Percentiles rank a stretch among this genome's conserved stretches.
These are phyloP conservation scores for Drosophila biarmipes DNA, from an alignment of 1,140 invertebrate genomes.

Conservation along the genomic window DNA sequence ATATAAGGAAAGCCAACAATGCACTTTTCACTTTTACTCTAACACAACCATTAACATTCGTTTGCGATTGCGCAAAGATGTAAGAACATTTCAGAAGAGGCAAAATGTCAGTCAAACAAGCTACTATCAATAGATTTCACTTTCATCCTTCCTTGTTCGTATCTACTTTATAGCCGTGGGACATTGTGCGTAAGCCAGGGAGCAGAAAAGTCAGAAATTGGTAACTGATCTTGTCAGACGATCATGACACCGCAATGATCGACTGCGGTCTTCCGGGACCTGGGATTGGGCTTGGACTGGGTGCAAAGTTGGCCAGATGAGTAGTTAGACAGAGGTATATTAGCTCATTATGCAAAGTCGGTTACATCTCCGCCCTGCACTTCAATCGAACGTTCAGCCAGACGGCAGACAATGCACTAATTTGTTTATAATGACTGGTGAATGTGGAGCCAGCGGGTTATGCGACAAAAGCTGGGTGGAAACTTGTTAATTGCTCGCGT, in stretches of 20 bases:
- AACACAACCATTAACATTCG: no score
- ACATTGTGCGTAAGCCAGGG: constrained; percentile 23
- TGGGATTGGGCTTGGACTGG: constrained; percentile 7
- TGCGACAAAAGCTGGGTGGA: constrained; percentile 50
- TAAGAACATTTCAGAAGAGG: no score
- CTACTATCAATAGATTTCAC: background rate
- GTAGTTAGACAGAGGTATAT: constrained; percentile 8
- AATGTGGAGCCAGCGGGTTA: constrained; percentile 30
- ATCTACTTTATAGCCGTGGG: constrained; percentile 65
- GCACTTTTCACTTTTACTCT: no score
- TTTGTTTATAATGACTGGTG: constrained; percentile 78
- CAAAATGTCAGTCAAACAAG: background rate
- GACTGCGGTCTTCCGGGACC: constrained; percentile 65
- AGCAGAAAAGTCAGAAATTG: constrained; percentile 36
- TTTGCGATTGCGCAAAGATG: no score
- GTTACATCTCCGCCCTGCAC: constrained; percentile 39
- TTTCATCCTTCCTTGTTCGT: constrained; percentile 41
- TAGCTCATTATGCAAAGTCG: constrained; percentile 52
- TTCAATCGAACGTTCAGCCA: constrained; percentile 44
- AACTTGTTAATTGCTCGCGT: constrained; percentile 75
- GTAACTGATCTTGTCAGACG: constrained; percentile 52
- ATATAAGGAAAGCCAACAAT: no score
- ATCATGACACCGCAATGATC: constrained; percentile 17
- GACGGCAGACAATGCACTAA: constrained; percentile 51
- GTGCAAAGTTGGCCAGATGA: constrained; percentile 4